Evolutionary conservation across 2,888 invertebrate species (phyloP).

Genomic region (Crioceris asparagi): DNA sequence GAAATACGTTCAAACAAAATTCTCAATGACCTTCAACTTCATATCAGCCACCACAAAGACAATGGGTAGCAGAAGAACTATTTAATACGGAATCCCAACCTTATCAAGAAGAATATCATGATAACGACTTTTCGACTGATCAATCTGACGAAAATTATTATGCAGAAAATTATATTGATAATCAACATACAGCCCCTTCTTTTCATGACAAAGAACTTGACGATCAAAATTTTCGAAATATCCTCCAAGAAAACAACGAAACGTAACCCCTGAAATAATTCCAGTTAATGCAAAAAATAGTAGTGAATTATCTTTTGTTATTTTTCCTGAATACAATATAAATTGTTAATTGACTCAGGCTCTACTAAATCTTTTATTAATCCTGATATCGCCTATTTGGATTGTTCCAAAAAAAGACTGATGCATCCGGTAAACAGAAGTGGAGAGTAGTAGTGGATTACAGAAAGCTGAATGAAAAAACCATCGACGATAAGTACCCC

Average conservation of each 20-base stretch:
- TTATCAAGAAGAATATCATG: slow-evolving; percentile 9
- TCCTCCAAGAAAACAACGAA: slow-evolving; percentile 11
- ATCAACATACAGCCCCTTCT: no score
- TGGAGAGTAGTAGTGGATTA: slow-evolving; percentile 18
- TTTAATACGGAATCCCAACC: slow-evolving; percentile 4
- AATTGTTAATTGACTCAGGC: no score
- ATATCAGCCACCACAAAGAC: neutral
- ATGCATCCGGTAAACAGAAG: slow-evolving; percentile 15
- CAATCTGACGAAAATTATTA: no score
- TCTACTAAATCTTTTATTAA: no score
- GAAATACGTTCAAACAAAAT: slow-evolving; percentile 1
- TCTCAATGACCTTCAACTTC: neutral
- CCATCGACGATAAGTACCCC: slow-evolving; percentile 15
- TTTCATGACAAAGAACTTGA: no score
- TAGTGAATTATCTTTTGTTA: no score
- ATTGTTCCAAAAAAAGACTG: slow-evolving; percentile 18
- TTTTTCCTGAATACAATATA: no score
- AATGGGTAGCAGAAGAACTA: no score
- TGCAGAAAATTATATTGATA: no score
- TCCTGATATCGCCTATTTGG: slow-evolving; percentile 20
- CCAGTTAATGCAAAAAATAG: slow-evolving; percentile 16
- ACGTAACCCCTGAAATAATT: slow-evolving; percentile 11
- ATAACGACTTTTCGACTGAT: no score
- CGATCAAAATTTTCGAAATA: no score
- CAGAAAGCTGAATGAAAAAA: slow-evolving; percentile 15